These are phyloP conservation scores for Rousettus madagascariensis DNA, from an alignment of 2,797 vertebrate genomes.

Conservation along the genomic window DNA sequence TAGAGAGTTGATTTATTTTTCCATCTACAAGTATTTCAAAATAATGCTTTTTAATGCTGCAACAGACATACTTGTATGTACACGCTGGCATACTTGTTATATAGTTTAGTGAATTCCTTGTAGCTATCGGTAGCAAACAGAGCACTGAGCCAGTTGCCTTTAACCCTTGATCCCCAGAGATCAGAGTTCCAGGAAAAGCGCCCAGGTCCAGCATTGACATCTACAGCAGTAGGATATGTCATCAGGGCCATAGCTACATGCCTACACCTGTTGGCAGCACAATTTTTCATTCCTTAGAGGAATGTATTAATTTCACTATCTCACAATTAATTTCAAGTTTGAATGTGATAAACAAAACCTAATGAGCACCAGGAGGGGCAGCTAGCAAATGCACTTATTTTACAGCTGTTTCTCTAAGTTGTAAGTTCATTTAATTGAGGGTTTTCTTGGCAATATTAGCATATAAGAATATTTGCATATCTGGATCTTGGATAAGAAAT, in stretches of 20 bases:
- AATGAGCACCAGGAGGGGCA: background rate
- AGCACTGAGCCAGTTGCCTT: background rate
- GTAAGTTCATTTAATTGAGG: background rate
- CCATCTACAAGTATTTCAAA: background rate
- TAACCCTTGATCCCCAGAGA: background rate
- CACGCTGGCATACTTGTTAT: background rate
- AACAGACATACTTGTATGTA: background rate
- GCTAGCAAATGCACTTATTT: background rate
- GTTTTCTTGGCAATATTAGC: constrained; percentile 6
- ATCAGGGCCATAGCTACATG: background rate
- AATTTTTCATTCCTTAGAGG: background rate
- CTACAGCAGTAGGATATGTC: background rate
- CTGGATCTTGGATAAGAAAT: constrained; percentile 23
- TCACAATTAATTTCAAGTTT: background rate
- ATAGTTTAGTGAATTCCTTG: background rate
- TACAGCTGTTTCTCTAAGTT: background rate
- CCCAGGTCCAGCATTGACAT: background rate
- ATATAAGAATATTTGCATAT: constrained; percentile 1
- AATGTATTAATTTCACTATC: background rate
- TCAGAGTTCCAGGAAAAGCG: background rate
- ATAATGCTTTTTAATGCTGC: background rate
- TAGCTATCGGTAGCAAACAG: background rate
- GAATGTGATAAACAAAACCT: background rate
- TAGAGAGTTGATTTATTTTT: background rate
- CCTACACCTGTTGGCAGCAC: background rate